phyloP scores from a whole-genome alignment of 2,888 invertebrate species.

The Tortricodes alternella region DNA sequence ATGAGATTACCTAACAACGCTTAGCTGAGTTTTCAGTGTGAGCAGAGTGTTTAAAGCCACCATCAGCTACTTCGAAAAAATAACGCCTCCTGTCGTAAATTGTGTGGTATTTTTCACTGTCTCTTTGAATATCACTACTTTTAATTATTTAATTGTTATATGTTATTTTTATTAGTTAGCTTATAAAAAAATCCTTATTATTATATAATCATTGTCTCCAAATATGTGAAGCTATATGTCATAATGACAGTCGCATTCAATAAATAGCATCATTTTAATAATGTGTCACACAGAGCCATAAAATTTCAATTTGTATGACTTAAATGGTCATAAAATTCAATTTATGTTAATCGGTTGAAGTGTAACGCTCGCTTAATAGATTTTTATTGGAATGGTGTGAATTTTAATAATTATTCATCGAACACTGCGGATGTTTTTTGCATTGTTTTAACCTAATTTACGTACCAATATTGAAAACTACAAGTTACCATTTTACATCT shows the following conservation, averaged over 20 bases:
- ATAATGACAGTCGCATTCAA: conserved; percentile 5
- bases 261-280: conserved; percentile 3
- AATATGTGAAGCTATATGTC: background rate
- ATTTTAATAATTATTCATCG: too few species aligned
- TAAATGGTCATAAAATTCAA: conserved; percentile 13
- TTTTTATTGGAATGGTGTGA: background rate
- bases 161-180: background rate
- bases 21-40: too few species aligned
- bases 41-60: too few species aligned
- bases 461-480: too few species aligned
- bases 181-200: too few species aligned
- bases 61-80: too few species aligned
- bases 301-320: conserved; percentile 8
- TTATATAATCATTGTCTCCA: background rate
- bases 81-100: too few species aligned
- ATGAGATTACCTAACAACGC: too few species aligned
- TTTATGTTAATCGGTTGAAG: conserved; percentile 3
- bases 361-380: conserved; percentile 6
- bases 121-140: too few species aligned
- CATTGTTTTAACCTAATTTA: too few species aligned
- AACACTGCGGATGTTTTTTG: too few species aligned
- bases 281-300: conserved; percentile 1
- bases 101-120: background rate
- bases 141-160: background rate
- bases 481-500: too few species aligned